phyloP scores from a whole-genome alignment of 2,113 vertebrate species.

The Todiramphus chloris region DNA sequence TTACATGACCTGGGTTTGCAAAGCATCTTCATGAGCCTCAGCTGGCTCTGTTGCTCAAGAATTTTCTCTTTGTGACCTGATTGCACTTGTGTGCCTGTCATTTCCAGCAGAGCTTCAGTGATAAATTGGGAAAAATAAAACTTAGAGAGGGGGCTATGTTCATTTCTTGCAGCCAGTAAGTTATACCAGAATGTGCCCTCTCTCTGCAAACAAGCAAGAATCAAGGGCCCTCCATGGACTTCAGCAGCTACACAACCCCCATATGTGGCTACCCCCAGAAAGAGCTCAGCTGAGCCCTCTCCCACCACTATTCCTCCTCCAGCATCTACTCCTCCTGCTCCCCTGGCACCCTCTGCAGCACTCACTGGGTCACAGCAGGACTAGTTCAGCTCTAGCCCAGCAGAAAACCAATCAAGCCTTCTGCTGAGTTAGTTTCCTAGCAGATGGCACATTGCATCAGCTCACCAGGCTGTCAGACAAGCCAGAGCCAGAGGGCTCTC shows the following conservation, averaged over 20 bases:
- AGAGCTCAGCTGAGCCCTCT: background rate
- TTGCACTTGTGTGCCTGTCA: background rate
- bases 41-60: background rate
- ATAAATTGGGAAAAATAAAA: background rate
- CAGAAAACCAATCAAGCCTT: background rate
- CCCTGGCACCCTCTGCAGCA: background rate
- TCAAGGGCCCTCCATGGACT: background rate
- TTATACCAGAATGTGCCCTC: background rate
- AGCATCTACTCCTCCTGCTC: background rate
- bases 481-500: background rate
- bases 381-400: background rate
- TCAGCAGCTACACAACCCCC: background rate
- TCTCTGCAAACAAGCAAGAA: background rate
- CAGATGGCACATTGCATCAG: constrained; percentile 16
- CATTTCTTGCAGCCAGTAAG: background rate
- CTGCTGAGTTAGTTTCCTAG: background rate
- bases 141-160: background rate
- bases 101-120: background rate
- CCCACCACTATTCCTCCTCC: background rate
- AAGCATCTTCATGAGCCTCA: background rate
- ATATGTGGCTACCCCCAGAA: background rate
- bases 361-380: background rate
- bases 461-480: background rate
- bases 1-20: background rate
- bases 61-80: background rate